Evolutionary conservation across 2,888 invertebrate genomes (phyloP), one percentile per base, ranked within the genome.

Genomic region (Eudemis profundana): DNA sequence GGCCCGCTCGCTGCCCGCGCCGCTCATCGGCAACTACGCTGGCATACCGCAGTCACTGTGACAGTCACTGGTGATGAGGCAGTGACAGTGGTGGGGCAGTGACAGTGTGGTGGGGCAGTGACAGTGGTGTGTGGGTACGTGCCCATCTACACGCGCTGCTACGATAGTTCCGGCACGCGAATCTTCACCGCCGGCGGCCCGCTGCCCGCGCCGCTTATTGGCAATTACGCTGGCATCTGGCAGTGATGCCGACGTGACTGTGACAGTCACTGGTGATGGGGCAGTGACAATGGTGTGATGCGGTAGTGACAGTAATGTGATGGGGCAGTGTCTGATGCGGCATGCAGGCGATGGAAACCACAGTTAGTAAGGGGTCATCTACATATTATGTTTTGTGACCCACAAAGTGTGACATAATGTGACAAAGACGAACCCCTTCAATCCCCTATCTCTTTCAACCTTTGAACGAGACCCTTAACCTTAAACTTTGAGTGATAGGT

Each of bases 171-270:
- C 70, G 98, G 98, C 12, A 98, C 98, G 12, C 92, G 98, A 62
- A 93, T 99, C 40, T 99, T 99, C 92, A 96, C 98, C 0, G 98
- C 98, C 8, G 99, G 99, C 7, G 98, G 98, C 0, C 99, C 99
- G 0, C 93, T 99, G 27, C 27, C 27, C 27, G 27, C 27, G 27
- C 27, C 42, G 15, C 15, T 15, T 4, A 14, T 17, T n/a, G 36
- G n/a, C 8, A 19, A 36, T 15, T 33, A 50, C 51, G 36, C 51
- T 0, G 15, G 12, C 19, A 36, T 19, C n/a, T 19, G 40, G 40
- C 40, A 40, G 19, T 51, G 36, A 51, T 67, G 53, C n/a, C n/a
- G n/a, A 8, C 40, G 54, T 7, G 23, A 44, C 42, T 33, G 51
- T 33, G 51, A 19, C 40, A 8, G n/a, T 33, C 29, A 12, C 14